Evolutionary conservation across 92 coral and sea anemone species (phyloP).

Genomic region (Plumapathes pennacea): DNA sequence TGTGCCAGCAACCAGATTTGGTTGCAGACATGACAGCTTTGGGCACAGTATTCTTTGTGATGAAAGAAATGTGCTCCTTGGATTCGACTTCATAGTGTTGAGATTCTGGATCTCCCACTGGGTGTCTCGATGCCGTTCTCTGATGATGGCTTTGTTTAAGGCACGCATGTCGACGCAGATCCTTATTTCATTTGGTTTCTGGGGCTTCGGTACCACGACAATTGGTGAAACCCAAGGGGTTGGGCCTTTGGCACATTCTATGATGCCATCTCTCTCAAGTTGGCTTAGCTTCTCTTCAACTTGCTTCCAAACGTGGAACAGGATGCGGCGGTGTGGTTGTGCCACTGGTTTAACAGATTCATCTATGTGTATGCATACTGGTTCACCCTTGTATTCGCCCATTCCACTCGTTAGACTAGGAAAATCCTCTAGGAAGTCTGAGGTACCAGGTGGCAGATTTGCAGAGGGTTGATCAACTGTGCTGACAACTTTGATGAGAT

Average conservation of each 20-base stretch:
- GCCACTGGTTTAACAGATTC: conserved; percentile 55
- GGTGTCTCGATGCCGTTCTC: conserved; percentile 46
- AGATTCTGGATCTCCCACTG: conserved; percentile 18
- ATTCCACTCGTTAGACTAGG: conserved; percentile 34
- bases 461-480: conserved; percentile 20
- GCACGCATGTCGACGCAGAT: conserved; percentile 73
- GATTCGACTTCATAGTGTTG: conserved; percentile 10
- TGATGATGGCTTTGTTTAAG: conserved; percentile 47
- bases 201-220: conserved; percentile 61
- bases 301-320: conserved; percentile 50
- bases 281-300: conserved; percentile 29
- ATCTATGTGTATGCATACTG: conserved; percentile 50
- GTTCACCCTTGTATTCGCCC: conserved; percentile 52
- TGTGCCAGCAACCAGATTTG: conserved; percentile 39
- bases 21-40: conserved; percentile 44
- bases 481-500: conserved; percentile 48
- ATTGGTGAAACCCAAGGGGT: conserved; percentile 68
- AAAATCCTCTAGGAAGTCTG: conserved; percentile 36
- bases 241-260: conserved; percentile 54
- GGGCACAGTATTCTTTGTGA: conserved; percentile 20
- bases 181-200: conserved; percentile 47
- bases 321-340: conserved; percentile 47
- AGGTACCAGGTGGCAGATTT: conserved; percentile 31
- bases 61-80: conserved; percentile 37
- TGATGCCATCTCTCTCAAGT: conserved; percentile 39